Conservation (phyloP, 2,888 invertebrate genomes). For the Busseola fusca region DNA sequence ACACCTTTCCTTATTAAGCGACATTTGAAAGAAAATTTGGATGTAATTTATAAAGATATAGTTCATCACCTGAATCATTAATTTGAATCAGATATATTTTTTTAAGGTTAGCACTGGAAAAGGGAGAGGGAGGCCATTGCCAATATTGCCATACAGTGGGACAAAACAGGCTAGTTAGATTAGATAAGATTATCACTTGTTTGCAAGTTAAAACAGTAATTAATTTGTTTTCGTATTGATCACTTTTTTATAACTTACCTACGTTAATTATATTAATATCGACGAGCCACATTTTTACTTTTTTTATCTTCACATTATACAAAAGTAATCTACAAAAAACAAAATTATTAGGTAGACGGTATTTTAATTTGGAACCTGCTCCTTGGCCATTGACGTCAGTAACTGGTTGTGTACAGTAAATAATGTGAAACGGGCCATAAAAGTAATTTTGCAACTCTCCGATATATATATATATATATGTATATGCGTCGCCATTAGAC, state of each 20-base stretch:
- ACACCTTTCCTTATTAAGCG: background rate
- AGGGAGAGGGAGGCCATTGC: background rate
- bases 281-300: constrained; percentile 17
- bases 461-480: too few relatives aligned
- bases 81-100: background rate
- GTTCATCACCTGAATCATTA: background rate
- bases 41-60: background rate
- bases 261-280: constrained; percentile 34
- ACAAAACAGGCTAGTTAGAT: background rate
- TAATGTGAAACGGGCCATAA: constrained; percentile 63
- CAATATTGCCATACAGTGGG: too few relatives aligned
- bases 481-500: constrained; percentile 48
- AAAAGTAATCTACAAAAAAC: constrained; percentile 47
- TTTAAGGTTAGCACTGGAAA: background rate
- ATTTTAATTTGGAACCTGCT: constrained; percentile 66
- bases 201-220: constrained; percentile 7
- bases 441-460: constrained; percentile 63
- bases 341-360: constrained; percentile 56
- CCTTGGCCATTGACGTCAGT: constrained; percentile 69
- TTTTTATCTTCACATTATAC: constrained; percentile 45
- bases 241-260: constrained; percentile 25
- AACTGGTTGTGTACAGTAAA: constrained; percentile 63
- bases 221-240: constrained; percentile 17
- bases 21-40: background rate
- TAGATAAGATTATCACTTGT: background rate